phyloP scores from a whole-genome alignment of 2,113 vertebrate species.

The Sinocyclocheilus anophthalmus region DNA sequence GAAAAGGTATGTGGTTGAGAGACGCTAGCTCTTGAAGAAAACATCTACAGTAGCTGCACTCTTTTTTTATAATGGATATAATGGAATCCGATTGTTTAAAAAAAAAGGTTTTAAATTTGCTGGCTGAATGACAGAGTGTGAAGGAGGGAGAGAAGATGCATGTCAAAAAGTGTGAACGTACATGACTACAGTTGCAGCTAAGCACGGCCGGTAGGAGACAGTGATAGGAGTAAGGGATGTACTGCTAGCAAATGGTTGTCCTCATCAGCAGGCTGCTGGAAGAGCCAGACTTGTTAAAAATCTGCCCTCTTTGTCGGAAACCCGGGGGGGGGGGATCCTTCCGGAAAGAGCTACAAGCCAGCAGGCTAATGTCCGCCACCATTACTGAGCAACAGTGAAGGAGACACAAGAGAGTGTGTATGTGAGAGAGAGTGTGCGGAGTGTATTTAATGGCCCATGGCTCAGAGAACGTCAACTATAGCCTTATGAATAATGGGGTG shows the following conservation, averaged over 20 bases:
- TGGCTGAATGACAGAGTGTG: not conserved
- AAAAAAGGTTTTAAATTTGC: conserved; percentile 19
- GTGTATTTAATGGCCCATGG: conserved; percentile 54
- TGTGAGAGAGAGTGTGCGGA: not conserved
- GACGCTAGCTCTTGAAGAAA: not conserved
- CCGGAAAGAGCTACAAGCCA: conserved; percentile 36
- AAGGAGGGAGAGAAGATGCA: conserved; percentile 2
- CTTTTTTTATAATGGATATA: not conserved
- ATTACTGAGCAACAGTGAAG: conserved; percentile 42
- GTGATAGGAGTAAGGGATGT: conserved; percentile 33
- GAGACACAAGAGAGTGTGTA: conserved; percentile 1
- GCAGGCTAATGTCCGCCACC: conserved; percentile 49
- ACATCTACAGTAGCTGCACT: no score
- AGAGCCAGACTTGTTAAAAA: conserved; percentile 53
- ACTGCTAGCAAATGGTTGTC: conserved; percentile 37
- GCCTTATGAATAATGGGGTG: conserved; percentile 57
- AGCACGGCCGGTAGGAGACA: not conserved
- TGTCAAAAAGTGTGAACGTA: conserved; percentile 43
- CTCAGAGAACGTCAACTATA: conserved; percentile 51
- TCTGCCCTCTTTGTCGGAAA: conserved; percentile 49
- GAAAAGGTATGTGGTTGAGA: conserved; percentile 22
- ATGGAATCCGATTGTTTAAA: not conserved
- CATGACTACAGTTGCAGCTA: conserved; percentile 14
- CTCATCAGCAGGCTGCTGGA: conserved; percentile 41
- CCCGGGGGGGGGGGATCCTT: conserved; percentile 43